phyloP scores from a whole-genome alignment of 1,140 invertebrate species.

The Achroia grisella region DNA sequence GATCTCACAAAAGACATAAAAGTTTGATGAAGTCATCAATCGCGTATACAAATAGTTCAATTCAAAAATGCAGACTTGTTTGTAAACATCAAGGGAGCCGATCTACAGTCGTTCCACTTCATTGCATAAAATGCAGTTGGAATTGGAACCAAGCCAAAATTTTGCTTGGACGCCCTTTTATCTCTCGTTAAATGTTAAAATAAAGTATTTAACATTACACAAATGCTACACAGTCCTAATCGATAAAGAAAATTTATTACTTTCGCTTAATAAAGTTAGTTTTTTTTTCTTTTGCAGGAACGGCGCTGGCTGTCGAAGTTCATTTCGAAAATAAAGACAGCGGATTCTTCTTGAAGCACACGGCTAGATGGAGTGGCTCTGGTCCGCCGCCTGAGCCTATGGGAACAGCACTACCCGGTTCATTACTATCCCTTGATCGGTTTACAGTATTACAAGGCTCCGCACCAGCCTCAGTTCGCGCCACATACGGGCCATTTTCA shows the following conservation, averaged over 20 bases:
- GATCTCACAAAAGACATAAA: too few relatives aligned
- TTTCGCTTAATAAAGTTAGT: constrained; percentile 11
- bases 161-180: constrained; percentile 45
- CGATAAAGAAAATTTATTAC: constrained; percentile 21
- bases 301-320: constrained; percentile 80
- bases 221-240: constrained; percentile 25
- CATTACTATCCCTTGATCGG: constrained; percentile 82
- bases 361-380: constrained; percentile 75
- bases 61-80: constrained; percentile 40
- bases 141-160: constrained; percentile 46
- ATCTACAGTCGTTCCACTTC: constrained; percentile 30
- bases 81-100: constrained; percentile 46
- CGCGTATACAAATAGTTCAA: constrained; percentile 4
- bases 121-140: constrained; percentile 43
- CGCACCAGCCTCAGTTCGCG: constrained; percentile 88
- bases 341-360: constrained; percentile 90
- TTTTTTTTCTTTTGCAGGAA: constrained; percentile 50
- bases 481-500: constrained; percentile 93
- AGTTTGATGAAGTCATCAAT: constrained; percentile 1
- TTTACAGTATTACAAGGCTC: constrained; percentile 93
- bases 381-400: constrained; percentile 58
- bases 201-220: constrained; percentile 47
- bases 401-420: constrained; percentile 68
- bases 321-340: constrained; percentile 93
- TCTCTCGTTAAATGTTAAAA: constrained; percentile 43